Evolutionary conservation across 2,113 vertebrate genomes (phyloP).

Genomic region (Solenodon paradoxus): DNA sequence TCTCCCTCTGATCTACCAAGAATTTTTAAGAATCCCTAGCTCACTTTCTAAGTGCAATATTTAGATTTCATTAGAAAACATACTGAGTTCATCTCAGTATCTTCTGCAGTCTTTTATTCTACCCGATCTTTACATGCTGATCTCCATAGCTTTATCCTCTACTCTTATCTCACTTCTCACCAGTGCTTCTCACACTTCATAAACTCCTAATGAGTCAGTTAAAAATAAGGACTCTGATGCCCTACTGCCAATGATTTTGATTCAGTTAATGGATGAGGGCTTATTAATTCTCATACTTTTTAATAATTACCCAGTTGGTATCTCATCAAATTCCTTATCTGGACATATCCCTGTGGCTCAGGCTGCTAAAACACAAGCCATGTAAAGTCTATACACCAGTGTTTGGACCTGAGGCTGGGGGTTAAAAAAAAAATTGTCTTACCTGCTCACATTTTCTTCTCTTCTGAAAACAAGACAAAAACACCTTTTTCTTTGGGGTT

Average conservation of each 20-base stretch:
- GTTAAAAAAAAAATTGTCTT: no score
- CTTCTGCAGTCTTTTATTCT: not conserved
- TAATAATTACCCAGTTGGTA: constrained; percentile 32
- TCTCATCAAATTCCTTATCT: constrained; percentile 11
- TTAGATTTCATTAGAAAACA: constrained; percentile 5
- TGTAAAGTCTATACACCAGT: no score
- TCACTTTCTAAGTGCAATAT: not conserved
- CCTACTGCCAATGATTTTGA: not conserved
- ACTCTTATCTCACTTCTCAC: not conserved
- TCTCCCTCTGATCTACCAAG: not conserved
- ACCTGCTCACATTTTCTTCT: constrained; percentile 7
- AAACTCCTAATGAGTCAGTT: not conserved
- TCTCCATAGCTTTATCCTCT: not conserved
- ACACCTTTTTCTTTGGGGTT: not conserved
- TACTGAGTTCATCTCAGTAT: not conserved
- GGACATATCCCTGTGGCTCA: no score
- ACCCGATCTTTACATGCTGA: not conserved
- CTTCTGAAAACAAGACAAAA: not conserved
- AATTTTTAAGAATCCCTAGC: not conserved
- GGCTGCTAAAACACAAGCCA: no score
- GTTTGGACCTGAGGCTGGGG: no score
- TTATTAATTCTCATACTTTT: not conserved
- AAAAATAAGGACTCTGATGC: not conserved
- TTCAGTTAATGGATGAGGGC: not conserved
- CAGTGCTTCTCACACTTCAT: not conserved